phyloP scores from a whole-genome alignment of 1,140 invertebrate genomes.

The Diorhabda elongata region DNA sequence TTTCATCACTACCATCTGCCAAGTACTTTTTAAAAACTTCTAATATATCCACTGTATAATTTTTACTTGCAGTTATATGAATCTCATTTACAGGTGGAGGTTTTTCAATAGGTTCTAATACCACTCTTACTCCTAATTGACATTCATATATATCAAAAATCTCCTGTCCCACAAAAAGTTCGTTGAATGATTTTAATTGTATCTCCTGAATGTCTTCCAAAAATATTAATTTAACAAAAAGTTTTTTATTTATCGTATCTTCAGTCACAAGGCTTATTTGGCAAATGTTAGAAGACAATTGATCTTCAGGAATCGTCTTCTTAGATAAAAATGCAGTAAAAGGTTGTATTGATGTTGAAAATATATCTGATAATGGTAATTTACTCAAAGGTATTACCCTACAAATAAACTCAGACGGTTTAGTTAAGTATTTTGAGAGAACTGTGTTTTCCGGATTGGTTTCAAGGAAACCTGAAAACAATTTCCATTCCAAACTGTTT shows the following conservation, averaged over 20 bases:
- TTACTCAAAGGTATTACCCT: slow-evolving; percentile 26
- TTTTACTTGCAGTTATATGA: slow-evolving; percentile 29
- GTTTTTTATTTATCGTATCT: slow-evolving; percentile 20
- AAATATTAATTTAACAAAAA: slow-evolving; percentile 26
- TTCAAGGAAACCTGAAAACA: slow-evolving; percentile 4
- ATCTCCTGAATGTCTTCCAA: slow-evolving; percentile 27
- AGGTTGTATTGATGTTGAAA: slow-evolving; percentile 16
- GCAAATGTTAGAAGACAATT: slow-evolving; percentile 17
- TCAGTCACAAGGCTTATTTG: slow-evolving; percentile 20
- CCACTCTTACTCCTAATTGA: slow-evolving; percentile 46
- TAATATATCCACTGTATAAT: slow-evolving; percentile 48
- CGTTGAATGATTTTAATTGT: slow-evolving; percentile 12
- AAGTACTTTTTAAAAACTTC: slow-evolving; percentile 59
- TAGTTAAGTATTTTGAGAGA: slow-evolving; percentile 12
- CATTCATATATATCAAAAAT: slow-evolving; percentile 40
- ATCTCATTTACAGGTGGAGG: slow-evolving; percentile 31
- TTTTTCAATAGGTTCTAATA: slow-evolving; percentile 37
- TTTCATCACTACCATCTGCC: slow-evolving; percentile 49
- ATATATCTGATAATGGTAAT: slow-evolving; percentile 9
- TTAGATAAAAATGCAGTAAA: slow-evolving; percentile 33
- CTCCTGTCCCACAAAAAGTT: slow-evolving; percentile 30
- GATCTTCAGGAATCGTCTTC: slow-evolving; percentile 16
- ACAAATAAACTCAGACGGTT: slow-evolving; percentile 19
- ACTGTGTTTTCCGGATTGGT: background rate
- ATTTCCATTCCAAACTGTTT: background rate